Evolutionary conservation across 2,113 vertebrate species (phyloP), one percentile per base, ranked within the genome.

Genomic region (Passer domesticus): DNA sequence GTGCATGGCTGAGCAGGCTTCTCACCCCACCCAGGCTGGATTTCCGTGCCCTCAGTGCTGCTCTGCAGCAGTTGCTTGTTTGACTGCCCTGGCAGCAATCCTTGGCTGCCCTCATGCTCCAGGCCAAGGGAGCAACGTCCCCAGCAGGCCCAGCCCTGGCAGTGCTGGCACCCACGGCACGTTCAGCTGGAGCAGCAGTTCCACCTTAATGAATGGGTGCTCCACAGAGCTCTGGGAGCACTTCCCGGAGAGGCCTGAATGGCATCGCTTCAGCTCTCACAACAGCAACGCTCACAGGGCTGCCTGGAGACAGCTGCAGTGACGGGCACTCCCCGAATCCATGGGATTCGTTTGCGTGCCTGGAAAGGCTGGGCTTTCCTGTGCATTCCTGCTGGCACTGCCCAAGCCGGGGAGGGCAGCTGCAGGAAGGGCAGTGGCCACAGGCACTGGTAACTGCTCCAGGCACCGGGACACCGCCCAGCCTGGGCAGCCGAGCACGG

Each of bases 31-130:
- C 18, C 3, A 2, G 76, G 39, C 4, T 59, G 58, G 20, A 49
- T 73, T 80, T 69, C 83, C 9, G 1, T 63, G 59, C 28, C 69
- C 63, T 58, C 53, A 28, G 79, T 22, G n/a, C 73, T 8, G 6
- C n/a, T 56, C 75, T 56, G 37, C 23, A 7, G 55, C 3, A 0
- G 41, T 11, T 7, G 0, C 59, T 74, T 6, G 0, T 64, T 55
- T 0, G 0, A 21, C 41, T 49, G 50, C 27, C 52, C 49, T 6
- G 3, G 55, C 41, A 83, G 72, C 0, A 0, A 39, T 11, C 31
- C 27, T 59, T 6, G 1, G 41, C 62, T 91, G 25, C 63, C 43
- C 37, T 67, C 1, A 0, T 6, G 27, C 43, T 25, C 27, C 46
- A 46, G 35, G 11, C n/a, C 33, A 22, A 19, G 66, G 23, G 41